phyloP scores from a whole-genome alignment of 2,888 invertebrate genomes.

The Plagiodera versicolora region DNA sequence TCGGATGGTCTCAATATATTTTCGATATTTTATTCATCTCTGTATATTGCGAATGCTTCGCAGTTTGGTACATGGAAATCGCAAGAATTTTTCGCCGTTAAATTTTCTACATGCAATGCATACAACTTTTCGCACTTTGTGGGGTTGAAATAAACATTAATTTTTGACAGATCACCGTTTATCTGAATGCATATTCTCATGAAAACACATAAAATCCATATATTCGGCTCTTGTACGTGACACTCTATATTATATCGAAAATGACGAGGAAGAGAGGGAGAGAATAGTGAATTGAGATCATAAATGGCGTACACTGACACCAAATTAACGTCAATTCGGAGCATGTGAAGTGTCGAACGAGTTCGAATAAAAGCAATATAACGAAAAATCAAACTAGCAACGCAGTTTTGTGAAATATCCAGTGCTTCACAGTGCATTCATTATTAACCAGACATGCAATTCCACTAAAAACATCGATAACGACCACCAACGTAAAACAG shows the following conservation, averaged over 20 bases:
- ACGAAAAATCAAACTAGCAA: constrained; percentile 50
- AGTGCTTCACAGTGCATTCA: constrained; percentile 48
- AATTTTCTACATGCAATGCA: not conserved
- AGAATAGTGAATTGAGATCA: not conserved
- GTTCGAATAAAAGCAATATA: constrained; percentile 35
- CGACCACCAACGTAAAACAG: constrained; percentile 46
- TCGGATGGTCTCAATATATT: too few species aligned
- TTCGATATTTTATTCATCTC: too few species aligned
- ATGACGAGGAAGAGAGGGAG: not conserved
- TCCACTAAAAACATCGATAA: constrained; percentile 57
- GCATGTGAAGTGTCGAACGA: constrained; percentile 21
- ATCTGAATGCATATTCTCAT: not conserved
- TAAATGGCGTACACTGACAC: constrained; percentile 7
- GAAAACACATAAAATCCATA: not conserved
- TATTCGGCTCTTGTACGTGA: not conserved
- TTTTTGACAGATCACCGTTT: not conserved
- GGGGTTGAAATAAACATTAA: not conserved
- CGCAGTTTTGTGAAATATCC: constrained; percentile 49
- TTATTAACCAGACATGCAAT: constrained; percentile 54
- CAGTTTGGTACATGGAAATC: too few species aligned
- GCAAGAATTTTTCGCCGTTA: too few species aligned
- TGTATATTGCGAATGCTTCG: too few species aligned
- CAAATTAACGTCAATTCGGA: constrained; percentile 22
- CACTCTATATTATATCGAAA: not conserved
- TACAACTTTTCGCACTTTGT: not conserved